Percentiles rank a stretch among this genome's conserved stretches.
Conservation (phyloP, 2,888 invertebrate species). For the Melinaea marsaeus region DNA sequence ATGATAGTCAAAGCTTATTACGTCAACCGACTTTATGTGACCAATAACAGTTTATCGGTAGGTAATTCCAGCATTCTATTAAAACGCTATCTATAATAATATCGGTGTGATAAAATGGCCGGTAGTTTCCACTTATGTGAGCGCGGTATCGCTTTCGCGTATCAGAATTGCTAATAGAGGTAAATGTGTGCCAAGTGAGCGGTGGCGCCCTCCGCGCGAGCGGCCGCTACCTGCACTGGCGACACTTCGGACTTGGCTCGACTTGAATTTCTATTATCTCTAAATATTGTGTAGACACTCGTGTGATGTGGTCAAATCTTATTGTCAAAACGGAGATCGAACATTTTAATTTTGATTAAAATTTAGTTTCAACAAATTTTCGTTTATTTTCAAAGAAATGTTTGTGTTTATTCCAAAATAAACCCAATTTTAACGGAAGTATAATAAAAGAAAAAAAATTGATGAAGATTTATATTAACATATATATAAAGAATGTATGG, state of each 20-base stretch:
- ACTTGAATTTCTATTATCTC: background rate
- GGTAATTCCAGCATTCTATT: slow-evolving; percentile 65
- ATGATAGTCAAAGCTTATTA: slow-evolving; percentile 63
- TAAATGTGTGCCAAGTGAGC: slow-evolving; percentile 58
- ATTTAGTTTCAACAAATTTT: too few relatives aligned
- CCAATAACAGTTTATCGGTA: slow-evolving; percentile 59
- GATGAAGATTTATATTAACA: too few relatives aligned
- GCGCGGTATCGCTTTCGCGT: slow-evolving; percentile 68
- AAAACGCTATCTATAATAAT: slow-evolving; percentile 56
- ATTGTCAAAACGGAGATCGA: too few relatives aligned
- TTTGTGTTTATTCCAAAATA: too few relatives aligned
- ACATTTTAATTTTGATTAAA: too few relatives aligned
- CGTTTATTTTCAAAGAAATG: too few relatives aligned
- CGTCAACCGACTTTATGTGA: slow-evolving; percentile 63
- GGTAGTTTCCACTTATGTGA: slow-evolving; percentile 64
- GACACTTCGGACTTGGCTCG: slow-evolving; percentile 14
- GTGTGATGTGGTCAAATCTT: too few relatives aligned
- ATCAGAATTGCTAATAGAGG: slow-evolving; percentile 74
- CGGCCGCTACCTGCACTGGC: slow-evolving; percentile 36
- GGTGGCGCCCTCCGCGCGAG: slow-evolving; percentile 53
- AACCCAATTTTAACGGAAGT: too few relatives aligned
- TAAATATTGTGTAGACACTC: background rate
- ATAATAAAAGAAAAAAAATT: too few relatives aligned
- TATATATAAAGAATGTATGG: too few relatives aligned
- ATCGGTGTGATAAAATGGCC: slow-evolving; percentile 63